Conservation (phyloP, 2,888 invertebrate species). For the Lampropteryx suffumata region DNA sequence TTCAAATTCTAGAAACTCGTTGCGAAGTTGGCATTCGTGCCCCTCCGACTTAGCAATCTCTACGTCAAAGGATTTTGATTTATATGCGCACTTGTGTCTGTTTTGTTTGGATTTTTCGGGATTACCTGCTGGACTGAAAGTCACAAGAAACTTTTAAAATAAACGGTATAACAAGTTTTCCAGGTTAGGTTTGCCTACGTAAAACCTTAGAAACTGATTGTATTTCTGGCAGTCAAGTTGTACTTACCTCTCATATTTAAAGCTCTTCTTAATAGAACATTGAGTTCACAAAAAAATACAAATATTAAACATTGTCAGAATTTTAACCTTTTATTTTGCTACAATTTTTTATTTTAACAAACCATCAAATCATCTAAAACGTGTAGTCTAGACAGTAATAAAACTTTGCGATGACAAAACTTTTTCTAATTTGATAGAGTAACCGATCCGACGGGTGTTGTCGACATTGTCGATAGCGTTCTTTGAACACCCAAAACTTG, state of each 20-base stretch:
- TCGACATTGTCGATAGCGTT: conserved; percentile 36
- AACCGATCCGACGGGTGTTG: conserved; percentile 40
- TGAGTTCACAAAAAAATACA: too few species aligned
- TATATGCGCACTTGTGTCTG: conserved; percentile 37
- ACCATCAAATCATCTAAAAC: conserved; percentile 28
- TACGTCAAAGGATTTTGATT: conserved; percentile 51
- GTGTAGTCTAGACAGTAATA: conserved; percentile 41
- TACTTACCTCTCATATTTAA: too few species aligned
- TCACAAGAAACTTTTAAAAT: conserved; percentile 8
- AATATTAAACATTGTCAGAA: too few species aligned
- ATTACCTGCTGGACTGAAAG: conserved; percentile 15
- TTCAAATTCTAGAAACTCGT: conserved; percentile 62
- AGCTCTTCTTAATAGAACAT: too few species aligned
- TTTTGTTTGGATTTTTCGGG: conserved; percentile 23
- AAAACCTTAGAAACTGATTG: too few species aligned
- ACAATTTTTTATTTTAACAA: too few species aligned
- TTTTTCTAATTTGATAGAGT: conserved; percentile 57
- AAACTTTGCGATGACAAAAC: conserved; percentile 36
- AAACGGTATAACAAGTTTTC: not conserved
- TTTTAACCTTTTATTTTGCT: too few species aligned
- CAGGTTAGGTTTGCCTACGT: not conserved
- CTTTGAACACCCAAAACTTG: conserved; percentile 53
- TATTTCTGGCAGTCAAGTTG: too few species aligned
- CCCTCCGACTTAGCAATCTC: conserved; percentile 48
- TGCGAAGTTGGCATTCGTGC: conserved; percentile 45